Percentiles rank a stretch among this genome's conserved stretches.
Evolutionary conservation across 2,888 invertebrate genomes (phyloP).

Genomic region (Ypsolopha scabrella): DNA sequence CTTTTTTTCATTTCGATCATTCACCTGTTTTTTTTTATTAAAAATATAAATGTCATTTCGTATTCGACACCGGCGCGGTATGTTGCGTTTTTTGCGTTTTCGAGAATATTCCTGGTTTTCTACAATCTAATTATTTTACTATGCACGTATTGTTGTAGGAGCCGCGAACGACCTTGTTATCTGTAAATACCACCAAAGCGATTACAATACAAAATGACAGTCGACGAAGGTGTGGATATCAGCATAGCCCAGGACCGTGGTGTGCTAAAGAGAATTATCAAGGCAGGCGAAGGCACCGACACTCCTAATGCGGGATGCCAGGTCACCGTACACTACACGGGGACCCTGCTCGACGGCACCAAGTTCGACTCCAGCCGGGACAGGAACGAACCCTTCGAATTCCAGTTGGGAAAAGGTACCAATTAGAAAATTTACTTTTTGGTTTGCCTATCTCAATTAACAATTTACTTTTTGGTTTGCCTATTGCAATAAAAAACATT

Average conservation of each 20-base stretch:
- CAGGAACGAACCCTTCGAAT: slow-evolving; percentile 86
- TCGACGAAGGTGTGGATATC: slow-evolving; percentile 57
- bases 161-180: no score
- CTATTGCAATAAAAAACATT: no score
- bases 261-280: slow-evolving; percentile 81
- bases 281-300: slow-evolving; percentile 81
- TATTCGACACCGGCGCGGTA: not conserved
- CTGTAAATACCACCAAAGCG: no score
- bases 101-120: slow-evolving; percentile 8
- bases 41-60: no score
- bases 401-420: slow-evolving; percentile 90
- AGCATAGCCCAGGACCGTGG: slow-evolving; percentile 74
- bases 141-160: not conserved
- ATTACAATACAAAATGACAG: slow-evolving; percentile 31
- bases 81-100: not conserved
- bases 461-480: no score
- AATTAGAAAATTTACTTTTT: no score
- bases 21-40: not conserved
- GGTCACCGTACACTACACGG: slow-evolving; percentile 88
- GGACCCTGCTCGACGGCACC: slow-evolving; percentile 87
- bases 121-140: not conserved
- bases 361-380: slow-evolving; percentile 94
- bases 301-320: slow-evolving; percentile 77
- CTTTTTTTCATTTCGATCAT: no score
- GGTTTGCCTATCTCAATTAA: no score